Base-by-base conservation (phyloP, 2,888 invertebrate species). In the Lissocephala sabroskyi region DNA sequence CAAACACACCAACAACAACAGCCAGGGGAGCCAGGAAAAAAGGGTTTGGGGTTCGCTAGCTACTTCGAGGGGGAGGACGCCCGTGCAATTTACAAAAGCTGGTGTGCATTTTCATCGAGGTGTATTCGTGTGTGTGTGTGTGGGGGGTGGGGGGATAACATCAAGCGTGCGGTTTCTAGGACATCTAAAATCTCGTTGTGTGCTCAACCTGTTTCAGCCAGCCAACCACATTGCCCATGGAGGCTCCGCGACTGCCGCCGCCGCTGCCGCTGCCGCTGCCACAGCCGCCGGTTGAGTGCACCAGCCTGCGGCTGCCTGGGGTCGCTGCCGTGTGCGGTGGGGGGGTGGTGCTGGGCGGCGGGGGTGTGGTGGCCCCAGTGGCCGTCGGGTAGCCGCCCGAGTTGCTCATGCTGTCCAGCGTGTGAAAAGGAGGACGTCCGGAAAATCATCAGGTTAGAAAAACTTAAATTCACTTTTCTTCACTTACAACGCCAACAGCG, bases 121-220 rank as follows among this genome's bases (percentile, higher is more conserved):
- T 16, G 17, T 17, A 35, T 35, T 16, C 16, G 23, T 19, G 6
- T 41, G 2, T 19, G 26, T 13, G 17, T 19, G 30, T 18, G 13
- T 35, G 4, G 35, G 35, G n/a, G n/a, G 3, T 23, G 23, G 23
- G 11, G 30, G 35, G 37, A 43, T 29, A 41, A 28, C 19, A 33
- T 29, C 35, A 16, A 35, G 16, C 10, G 16, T 16, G 35, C 23
- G 30, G 16, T 2, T 35, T 35, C 13, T 37, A 19, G 30, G 10
- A n/a, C n/a, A n/a, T n/a, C n/a, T n/a, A n/a, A n/a, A n/a, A 28
- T 29, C n/a, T 28, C 13, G 32, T 19, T 45, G 19, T 37, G 13
- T 46, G n/a, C 13, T 32, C n/a, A 80, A 85, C 92, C 92, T 92
- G 92, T 87, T 92, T 92, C 43, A 92, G 88, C 92, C 92, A 92